Conservation (phyloP, 2,888 invertebrate species). For the Machimus rusticus region DNA sequence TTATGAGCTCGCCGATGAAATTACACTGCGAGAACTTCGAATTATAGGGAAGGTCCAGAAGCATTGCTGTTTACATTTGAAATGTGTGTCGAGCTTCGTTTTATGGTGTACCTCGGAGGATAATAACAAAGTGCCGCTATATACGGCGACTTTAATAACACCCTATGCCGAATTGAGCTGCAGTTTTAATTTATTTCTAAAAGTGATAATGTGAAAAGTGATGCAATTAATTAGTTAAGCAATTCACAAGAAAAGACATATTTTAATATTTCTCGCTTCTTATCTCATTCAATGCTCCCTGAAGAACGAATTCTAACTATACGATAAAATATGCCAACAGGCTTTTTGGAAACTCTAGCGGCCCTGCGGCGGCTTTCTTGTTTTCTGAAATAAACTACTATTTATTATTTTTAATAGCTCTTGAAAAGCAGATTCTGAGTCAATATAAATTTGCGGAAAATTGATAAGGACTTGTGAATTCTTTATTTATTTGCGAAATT, state of each 20-base stretch:
- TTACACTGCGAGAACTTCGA: neutral
- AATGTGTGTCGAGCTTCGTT: neutral
- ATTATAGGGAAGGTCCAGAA: neutral
- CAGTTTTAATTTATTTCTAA: neutral
- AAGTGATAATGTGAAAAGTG: neutral
- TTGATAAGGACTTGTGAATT: too few relatives aligned
- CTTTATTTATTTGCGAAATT: too few relatives aligned
- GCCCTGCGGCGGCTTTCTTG: too few relatives aligned
- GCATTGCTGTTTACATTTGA: constrained; percentile 14
- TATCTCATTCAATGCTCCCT: neutral
- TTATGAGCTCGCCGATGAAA: neutral
- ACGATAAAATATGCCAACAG: too few relatives aligned
- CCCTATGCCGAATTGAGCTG: too few relatives aligned
- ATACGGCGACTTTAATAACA: neutral
- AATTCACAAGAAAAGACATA: neutral
- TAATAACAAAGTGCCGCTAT: neutral
- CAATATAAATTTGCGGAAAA: too few relatives aligned
- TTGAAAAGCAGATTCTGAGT: too few relatives aligned
- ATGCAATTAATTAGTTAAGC: neutral
- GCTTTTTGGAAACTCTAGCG: too few relatives aligned
- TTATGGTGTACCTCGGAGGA: neutral
- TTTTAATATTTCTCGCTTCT: neutral
- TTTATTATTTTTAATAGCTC: too few relatives aligned
- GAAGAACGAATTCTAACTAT: too few relatives aligned
- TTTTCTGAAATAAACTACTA: too few relatives aligned